Conservation (phyloP, 2,888 invertebrate species). For the Cremastinae sp. region DNA sequence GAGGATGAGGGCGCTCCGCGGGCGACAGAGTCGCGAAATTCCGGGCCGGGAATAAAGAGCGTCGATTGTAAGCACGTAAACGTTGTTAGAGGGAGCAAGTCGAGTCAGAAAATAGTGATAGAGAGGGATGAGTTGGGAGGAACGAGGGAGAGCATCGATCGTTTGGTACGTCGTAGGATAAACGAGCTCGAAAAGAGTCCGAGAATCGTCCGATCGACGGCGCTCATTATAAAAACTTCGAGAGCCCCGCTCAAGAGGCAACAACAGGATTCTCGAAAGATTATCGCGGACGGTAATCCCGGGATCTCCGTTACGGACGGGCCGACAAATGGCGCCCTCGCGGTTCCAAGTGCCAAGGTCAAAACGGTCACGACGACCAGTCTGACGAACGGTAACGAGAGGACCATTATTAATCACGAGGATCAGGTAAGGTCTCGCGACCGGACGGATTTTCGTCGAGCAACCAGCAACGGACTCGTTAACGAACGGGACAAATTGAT, state of each 20-base stretch:
- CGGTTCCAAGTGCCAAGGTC: background rate
- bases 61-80: constrained; percentile 66
- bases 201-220: constrained; percentile 77
- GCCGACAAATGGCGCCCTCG: background rate
- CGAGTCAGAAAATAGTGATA: constrained; percentile 79
- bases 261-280: constrained; percentile 50
- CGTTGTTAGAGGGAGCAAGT: constrained; percentile 70
- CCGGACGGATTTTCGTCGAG: constrained; percentile 48
- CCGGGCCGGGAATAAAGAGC: constrained; percentile 70
- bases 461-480: constrained; percentile 31
- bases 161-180: constrained; percentile 76
- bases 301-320: background rate
- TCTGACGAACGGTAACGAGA: constrained; percentile 18
- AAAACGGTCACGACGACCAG: constrained; percentile 46
- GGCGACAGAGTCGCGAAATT: constrained; percentile 76
- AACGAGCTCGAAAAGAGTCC: constrained; percentile 77
- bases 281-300: constrained; percentile 26
- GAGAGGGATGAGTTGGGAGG: constrained; percentile 77
- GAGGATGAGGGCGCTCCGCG: constrained; percentile 67
- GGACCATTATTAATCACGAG: constrained; percentile 26
- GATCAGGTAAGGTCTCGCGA: constrained; percentile 62
- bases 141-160: constrained; percentile 73
- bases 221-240: constrained; percentile 78
- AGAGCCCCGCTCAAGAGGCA: constrained; percentile 70
- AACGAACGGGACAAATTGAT: constrained; percentile 24